A percentile compares a stretch with the other conserved stretches of the same genome.
Conservation (phyloP, 2,888 invertebrate species). For the Latheticus oryzae region DNA sequence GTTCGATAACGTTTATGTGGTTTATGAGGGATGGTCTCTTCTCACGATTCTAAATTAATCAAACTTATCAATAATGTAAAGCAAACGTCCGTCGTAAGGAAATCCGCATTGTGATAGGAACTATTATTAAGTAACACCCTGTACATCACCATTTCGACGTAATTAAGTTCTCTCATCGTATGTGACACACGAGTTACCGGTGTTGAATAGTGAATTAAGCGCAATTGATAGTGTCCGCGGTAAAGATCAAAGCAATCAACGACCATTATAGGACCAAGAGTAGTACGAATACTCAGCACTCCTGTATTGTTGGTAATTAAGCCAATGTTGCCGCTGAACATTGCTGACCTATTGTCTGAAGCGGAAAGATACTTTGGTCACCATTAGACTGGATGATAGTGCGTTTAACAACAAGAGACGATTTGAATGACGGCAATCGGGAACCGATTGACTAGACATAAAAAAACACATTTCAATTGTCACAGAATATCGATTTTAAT, state of each 20-base stretch:
- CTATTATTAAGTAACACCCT: neutral
- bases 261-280: constrained; percentile 55
- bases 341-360: constrained; percentile 37
- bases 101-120: constrained; percentile 25
- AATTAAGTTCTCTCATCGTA: constrained; percentile 51
- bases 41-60: constrained; percentile 35
- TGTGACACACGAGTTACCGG: constrained; percentile 48
- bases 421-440: constrained; percentile 32
- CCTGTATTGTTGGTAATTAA: constrained; percentile 49
- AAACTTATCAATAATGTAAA: constrained; percentile 19
- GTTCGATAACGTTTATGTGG: constrained; percentile 16
- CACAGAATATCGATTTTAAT: constrained; percentile 12
- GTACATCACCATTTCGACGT: constrained; percentile 6
- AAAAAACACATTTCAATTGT: constrained; percentile 8
- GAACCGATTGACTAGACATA: constrained; percentile 25
- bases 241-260: constrained; percentile 61
- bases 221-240: constrained; percentile 58
- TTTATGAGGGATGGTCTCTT: constrained; percentile 20
- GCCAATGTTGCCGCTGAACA: constrained; percentile 38
- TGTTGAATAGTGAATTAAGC: constrained; percentile 59
- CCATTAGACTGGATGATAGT: constrained; percentile 55
- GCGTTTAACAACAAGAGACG: constrained; percentile 47
- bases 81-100: constrained; percentile 6
- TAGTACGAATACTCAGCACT: constrained; percentile 40
- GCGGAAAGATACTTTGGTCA: constrained; percentile 34